Evolutionary conservation across 2,113 vertebrate genomes (phyloP).

Genomic region (Microtus richardsoni): DNA sequence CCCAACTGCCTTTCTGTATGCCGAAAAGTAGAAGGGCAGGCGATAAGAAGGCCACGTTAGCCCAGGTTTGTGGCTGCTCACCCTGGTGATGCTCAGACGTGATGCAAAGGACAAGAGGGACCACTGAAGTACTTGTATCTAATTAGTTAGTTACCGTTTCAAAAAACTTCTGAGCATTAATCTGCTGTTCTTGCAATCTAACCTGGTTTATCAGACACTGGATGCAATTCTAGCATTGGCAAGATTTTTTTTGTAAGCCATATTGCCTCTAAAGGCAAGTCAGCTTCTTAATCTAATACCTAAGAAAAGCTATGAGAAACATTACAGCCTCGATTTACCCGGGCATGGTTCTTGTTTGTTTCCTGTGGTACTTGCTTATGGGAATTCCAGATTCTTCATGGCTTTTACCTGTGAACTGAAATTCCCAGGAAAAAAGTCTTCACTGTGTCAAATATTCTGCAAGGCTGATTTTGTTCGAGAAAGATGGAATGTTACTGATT

Average conservation of each 20-base stretch:
- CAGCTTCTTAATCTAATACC: neutral
- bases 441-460: neutral
- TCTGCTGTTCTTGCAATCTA: neutral
- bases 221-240: neutral
- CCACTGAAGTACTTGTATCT: neutral
- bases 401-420: neutral
- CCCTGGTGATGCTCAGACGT: neutral
- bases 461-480: neutral
- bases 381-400: neutral
- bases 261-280: neutral
- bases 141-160: neutral
- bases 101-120: neutral
- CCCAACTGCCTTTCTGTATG: neutral
- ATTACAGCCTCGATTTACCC: neutral
- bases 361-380: neutral
- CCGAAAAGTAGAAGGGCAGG: no score
- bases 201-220: neutral
- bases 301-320: neutral
- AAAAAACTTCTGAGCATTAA: neutral
- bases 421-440: neutral
- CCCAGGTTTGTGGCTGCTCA: neutral
- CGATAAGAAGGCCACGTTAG: neutral
- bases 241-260: constrained; percentile 15
- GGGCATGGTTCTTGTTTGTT: neutral
- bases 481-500: neutral